Percentiles rank a stretch among this genome's conserved stretches.
These are phyloP conservation scores for Callipepla squamata DNA, from an alignment of 2,113 vertebrate species.

Conservation along the genomic window DNA sequence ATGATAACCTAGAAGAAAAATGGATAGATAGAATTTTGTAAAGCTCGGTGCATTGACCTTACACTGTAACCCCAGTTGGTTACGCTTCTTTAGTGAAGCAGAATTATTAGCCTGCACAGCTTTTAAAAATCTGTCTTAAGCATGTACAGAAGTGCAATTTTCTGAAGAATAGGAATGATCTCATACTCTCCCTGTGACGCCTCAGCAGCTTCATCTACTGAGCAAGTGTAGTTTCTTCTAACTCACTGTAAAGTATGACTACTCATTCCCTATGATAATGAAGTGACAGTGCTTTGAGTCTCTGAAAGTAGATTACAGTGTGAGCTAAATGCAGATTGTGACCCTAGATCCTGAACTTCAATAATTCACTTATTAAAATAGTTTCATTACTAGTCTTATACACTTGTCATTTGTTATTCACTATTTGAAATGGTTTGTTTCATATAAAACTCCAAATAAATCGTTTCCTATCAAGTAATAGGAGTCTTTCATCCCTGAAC, in stretches of 20 bases:
- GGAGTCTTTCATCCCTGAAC: neutral
- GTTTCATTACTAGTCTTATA: neutral
- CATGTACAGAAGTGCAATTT: neutral
- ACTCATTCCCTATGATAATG: neutral
- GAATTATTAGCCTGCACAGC: neutral
- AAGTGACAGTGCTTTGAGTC: neutral
- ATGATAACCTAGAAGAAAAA: neutral
- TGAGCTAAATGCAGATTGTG: slow-evolving; percentile 1
- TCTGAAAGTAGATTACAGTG: neutral
- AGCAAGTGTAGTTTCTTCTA: neutral
- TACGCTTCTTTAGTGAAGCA: neutral
- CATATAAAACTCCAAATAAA: neutral
- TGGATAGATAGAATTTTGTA: neutral
- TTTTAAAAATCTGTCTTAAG: neutral
- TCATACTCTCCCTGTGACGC: neutral
- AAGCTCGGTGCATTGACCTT: neutral
- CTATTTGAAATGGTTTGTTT: neutral
- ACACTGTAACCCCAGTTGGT: neutral
- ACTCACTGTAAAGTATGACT: neutral
- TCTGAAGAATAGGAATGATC: neutral
- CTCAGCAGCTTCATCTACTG: neutral
- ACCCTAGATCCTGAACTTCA: neutral
- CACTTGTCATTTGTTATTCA: neutral
- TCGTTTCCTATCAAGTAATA: neutral
- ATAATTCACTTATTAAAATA: slow-evolving; percentile 4